phyloP scores from a whole-genome alignment of 2,113 vertebrate species.

The Osmerus mordax region DNA sequence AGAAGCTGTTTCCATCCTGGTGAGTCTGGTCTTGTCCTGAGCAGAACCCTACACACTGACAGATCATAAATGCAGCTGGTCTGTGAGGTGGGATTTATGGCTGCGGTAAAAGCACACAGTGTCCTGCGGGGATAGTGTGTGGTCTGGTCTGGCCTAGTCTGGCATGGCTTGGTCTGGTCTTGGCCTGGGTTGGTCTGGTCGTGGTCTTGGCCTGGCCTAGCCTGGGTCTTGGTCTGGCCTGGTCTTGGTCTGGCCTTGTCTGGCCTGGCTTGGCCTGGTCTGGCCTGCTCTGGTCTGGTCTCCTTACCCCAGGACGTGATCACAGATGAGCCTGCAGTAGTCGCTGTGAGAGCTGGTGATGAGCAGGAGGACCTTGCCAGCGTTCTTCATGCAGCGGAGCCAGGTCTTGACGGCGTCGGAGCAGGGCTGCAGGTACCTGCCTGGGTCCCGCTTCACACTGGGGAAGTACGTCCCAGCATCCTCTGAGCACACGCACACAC shows the following conservation, averaged over 20 bases:
- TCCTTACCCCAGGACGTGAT: constrained; percentile 87
- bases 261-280: too few relatives aligned
- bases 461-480: constrained; percentile 89
- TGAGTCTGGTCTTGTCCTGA: neutral
- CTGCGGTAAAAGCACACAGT: neutral
- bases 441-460: constrained; percentile 85
- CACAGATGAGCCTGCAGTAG: constrained; percentile 90
- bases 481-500: constrained; percentile 67
- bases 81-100: neutral
- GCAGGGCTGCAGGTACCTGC: constrained; percentile 85
- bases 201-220: neutral
- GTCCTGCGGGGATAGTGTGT: neutral
- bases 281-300: neutral
- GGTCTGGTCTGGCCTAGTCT: neutral
- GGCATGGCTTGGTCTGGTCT: too few relatives aligned
- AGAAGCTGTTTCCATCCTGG: constrained; percentile 4
- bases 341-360: constrained; percentile 97
- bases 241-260: neutral
- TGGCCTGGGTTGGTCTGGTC: neutral
- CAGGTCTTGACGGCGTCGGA: constrained; percentile 86
- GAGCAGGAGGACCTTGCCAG: constrained; percentile 85
- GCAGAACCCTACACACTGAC: neutral
- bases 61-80: neutral
- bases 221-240: neutral
- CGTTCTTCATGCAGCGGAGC: constrained; percentile 82